Conservation (phyloP, 1,140 invertebrate genomes). For the Linepithema humile region DNA sequence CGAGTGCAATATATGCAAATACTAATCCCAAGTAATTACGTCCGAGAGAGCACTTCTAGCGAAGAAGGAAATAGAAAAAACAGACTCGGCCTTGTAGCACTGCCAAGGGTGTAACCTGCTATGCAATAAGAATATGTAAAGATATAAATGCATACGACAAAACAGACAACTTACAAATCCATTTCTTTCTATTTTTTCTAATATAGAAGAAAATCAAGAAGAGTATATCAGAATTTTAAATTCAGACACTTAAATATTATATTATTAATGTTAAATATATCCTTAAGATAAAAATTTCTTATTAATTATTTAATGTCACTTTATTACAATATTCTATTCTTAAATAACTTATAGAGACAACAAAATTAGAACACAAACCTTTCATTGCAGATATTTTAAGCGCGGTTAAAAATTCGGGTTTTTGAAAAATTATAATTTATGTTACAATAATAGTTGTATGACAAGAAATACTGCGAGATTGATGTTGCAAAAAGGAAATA, state of each 20-base stretch:
- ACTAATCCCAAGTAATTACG: slow-evolving; percentile 43
- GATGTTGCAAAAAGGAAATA: background rate
- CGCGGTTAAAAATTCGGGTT: too few species aligned
- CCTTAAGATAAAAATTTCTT: too few species aligned
- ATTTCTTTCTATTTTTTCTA: background rate
- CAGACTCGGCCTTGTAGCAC: background rate
- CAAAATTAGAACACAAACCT: too few species aligned
- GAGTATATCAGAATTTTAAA: background rate
- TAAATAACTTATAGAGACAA: too few species aligned
- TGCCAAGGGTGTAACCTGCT: slow-evolving; percentile 8
- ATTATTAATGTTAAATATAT: background rate
- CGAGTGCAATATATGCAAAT: slow-evolving; percentile 27
- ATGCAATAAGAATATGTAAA: background rate
- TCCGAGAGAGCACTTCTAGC: background rate
- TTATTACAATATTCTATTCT: too few species aligned
- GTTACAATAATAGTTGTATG: too few species aligned
- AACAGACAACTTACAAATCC: background rate
- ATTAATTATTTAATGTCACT: too few species aligned
- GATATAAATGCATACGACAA: background rate
- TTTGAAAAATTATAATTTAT: too few species aligned
- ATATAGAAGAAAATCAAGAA: background rate
- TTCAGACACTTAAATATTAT: background rate
- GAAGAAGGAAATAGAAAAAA: background rate
- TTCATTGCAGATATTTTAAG: too few species aligned
- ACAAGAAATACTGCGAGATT: background rate